Evolutionary conservation across 92 coral and sea anemone species (phyloP).

Genomic region (Siderastrea radians): DNA sequence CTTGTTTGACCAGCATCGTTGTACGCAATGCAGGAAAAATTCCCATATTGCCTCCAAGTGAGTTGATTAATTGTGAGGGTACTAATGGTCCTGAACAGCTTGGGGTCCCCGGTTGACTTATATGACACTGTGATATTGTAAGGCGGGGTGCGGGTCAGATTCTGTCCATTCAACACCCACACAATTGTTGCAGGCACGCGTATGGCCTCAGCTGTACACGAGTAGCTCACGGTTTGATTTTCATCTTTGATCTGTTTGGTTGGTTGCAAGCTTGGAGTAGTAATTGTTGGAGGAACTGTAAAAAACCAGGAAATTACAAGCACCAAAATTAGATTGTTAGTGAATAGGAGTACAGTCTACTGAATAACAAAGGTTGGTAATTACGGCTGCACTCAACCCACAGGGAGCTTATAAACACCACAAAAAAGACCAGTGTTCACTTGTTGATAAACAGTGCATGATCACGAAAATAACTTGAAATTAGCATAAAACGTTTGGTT

Average conservation of each 20-base stretch:
- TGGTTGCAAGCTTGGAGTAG: slow-evolving; percentile 13
- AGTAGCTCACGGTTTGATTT: slow-evolving; percentile 66
- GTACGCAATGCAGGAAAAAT: slow-evolving; percentile 55
- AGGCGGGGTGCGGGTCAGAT: slow-evolving; percentile 61
- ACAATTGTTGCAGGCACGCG: slow-evolving; percentile 39
- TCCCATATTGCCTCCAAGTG: slow-evolving; percentile 67
- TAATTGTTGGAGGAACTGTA: slow-evolving; percentile 34
- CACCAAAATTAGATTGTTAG: too few relatives aligned
- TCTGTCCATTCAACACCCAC: slow-evolving; percentile 76
- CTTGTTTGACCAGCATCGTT: slow-evolving; percentile 70
- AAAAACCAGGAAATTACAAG: slow-evolving; percentile 18
- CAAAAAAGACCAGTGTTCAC: too few relatives aligned
- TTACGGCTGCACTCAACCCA: too few relatives aligned
- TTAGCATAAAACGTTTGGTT: too few relatives aligned
- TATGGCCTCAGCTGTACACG: slow-evolving; percentile 62
- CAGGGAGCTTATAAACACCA: too few relatives aligned
- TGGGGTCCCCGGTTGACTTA: not conserved
- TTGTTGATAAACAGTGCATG: too few relatives aligned
- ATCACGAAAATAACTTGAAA: too few relatives aligned
- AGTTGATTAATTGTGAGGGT: slow-evolving; percentile 27
- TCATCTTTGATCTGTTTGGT: slow-evolving; percentile 49
- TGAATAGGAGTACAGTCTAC: too few relatives aligned
- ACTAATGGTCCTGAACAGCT: slow-evolving; percentile 32
- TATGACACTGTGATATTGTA: slow-evolving; percentile 38
- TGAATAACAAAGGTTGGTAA: too few relatives aligned